Evolutionary conservation across 2,797 vertebrate species (phyloP), one percentile per base, ranked within the genome.

Genomic region (Enteromius mattozi): DNA sequence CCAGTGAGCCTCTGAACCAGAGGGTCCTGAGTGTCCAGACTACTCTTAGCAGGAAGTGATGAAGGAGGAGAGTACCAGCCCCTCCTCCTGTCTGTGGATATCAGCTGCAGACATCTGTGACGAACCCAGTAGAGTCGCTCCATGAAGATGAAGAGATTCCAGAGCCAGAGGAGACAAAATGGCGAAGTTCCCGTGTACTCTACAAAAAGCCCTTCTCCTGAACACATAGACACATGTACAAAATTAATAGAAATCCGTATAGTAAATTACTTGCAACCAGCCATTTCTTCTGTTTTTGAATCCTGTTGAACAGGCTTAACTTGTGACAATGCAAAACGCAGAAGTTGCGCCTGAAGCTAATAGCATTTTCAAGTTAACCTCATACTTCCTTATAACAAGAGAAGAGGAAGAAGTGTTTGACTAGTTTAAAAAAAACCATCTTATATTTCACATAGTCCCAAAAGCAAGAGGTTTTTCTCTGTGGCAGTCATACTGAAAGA

Each of bases 121-220:
- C 91, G 92, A 71, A 95, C 92, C 96, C 96, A 96, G 56, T 89
- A 94, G 83, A 96, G 66, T 40, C 90, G 89, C 90, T 96, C 96
- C 97, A 98, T 99, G 35, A 78, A 78, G 12, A 27, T 63, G 8
- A 40, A 72, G 14, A 59, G 56, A 59, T 24, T n/a, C 56, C 56
- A 59, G n/a, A 66, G 27, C 16, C n/a, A 2, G 10, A 16, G 61
- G 33, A 42, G 49, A 33, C 33, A 51, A 80, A 83, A 87, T 51
- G 14, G 5, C 33, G 51, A 37, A 42, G 56, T 68, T 77, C 51
- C 45, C 19, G 63, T 72, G 37, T 6, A n/a, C 33, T 13, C 66
- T 65, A 51, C 59, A 78, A 56, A 65, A 6, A 35, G 68, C 59
- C 66, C 54, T 77, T 30, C 30, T 56, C 70, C 79, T 54, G 8